Conservation (phyloP, 2,888 invertebrate genomes). For the Platerodrilus igneus region DNA sequence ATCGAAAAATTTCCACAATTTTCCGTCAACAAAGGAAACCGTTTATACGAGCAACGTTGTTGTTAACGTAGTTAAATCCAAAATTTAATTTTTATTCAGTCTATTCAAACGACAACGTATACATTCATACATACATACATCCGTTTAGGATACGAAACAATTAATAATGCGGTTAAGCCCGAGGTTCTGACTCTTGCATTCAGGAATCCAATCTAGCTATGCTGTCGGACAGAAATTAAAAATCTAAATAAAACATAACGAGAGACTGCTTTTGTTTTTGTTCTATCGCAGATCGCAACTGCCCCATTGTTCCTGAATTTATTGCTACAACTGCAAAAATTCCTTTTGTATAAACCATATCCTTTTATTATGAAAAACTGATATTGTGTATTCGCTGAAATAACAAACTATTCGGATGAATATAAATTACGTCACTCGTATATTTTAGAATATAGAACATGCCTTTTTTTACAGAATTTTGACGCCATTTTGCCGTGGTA, state of each 20-base stretch:
- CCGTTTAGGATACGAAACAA: conserved; percentile 40
- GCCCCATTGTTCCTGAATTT: conserved; percentile 45
- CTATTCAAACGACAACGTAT: conserved; percentile 42
- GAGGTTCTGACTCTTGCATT: conserved; percentile 30
- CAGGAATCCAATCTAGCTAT: conserved; percentile 35
- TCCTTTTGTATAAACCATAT: conserved; percentile 23
- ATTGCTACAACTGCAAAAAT: conserved; percentile 34
- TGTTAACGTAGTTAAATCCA: conserved; percentile 30
- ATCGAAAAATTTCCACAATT: too few relatives aligned
- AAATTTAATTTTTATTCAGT: conserved; percentile 31
- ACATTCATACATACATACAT: too few relatives aligned
- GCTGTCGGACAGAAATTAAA: conserved; percentile 37
- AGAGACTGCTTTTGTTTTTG: conserved; percentile 41
- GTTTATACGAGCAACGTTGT: too few relatives aligned
- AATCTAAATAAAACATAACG: conserved; percentile 46
- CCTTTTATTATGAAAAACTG: conserved; percentile 27
- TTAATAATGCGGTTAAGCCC: conserved; percentile 42
- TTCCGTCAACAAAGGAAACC: too few relatives aligned
- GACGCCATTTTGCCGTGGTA: too few relatives aligned
- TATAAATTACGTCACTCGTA: conserved; percentile 23
- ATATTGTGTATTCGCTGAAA: conserved; percentile 25
- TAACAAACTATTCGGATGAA: conserved; percentile 22
- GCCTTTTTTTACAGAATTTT: too few relatives aligned
- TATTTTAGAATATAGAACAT: too few relatives aligned
- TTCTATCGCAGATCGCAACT: conserved; percentile 41